Evolutionary conservation across 2,113 vertebrate genomes (phyloP).

Genomic region (Struthidea cinerea): DNA sequence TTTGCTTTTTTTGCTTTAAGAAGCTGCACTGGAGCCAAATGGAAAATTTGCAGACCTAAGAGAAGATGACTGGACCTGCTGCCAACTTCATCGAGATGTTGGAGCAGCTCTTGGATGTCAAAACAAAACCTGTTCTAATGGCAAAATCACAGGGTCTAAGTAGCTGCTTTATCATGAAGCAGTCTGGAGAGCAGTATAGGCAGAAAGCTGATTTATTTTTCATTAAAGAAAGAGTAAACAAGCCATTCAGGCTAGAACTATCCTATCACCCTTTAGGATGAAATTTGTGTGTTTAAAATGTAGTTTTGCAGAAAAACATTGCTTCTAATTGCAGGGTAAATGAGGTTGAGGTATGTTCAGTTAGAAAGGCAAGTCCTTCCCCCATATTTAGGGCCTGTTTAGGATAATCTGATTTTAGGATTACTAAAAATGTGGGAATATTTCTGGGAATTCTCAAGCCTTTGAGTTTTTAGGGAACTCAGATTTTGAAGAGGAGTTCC

Average conservation of each 20-base stretch:
- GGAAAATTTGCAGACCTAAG: slow-evolving; percentile 29
- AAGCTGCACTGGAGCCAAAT: slow-evolving; percentile 25
- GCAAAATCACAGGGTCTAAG: not conserved
- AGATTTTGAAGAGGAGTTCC: not conserved
- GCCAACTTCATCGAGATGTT: slow-evolving; percentile 23
- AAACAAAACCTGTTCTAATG: slow-evolving; percentile 48
- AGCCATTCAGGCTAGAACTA: not conserved
- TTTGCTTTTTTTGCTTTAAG: slow-evolving; percentile 29
- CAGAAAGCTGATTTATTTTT: not conserved
- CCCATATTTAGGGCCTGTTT: fast-evolving
- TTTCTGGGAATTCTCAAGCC: not conserved
- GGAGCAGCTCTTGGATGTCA: slow-evolving; percentile 43
- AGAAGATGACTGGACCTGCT: slow-evolving; percentile 19
- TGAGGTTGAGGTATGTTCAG: not conserved
- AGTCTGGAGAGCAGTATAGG: not conserved
- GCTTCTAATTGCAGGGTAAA: not conserved
- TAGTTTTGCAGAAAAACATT: not conserved
- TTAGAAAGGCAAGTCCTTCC: not conserved
- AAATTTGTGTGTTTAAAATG: not conserved
- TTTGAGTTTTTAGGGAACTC: not conserved
- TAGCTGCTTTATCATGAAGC: not conserved
- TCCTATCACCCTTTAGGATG: not conserved
- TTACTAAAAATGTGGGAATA: not conserved
- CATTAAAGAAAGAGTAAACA: not conserved
- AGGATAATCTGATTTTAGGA: not conserved